Evolutionary conservation across 2,113 vertebrate genomes (phyloP).

Genomic region (Entosphenus tridentatus): DNA sequence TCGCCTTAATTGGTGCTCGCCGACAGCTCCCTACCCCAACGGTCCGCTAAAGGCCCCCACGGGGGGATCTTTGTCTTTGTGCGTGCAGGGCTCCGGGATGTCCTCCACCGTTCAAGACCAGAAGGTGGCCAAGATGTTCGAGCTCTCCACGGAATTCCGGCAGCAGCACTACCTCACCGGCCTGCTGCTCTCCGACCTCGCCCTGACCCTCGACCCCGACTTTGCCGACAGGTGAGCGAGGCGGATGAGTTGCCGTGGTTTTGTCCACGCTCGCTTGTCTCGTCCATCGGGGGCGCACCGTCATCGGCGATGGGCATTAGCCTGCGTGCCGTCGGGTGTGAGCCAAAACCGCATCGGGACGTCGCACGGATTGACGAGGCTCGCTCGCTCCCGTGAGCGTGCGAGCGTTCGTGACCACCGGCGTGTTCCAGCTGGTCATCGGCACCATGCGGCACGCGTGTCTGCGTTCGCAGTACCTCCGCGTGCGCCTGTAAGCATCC

Average conservation of each 20-base stretch:
- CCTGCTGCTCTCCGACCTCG: conserved; percentile 67
- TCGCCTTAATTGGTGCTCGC: no score
- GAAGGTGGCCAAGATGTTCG: conserved; percentile 98
- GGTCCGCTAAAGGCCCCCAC: no score
- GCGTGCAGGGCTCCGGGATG: conserved; percentile 73
- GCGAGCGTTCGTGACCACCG: no score
- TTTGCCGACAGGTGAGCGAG: conserved; percentile 55
- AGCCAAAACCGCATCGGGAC: no score
- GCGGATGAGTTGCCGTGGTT: background rate
- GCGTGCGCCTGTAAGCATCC: background rate
- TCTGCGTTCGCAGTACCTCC: background rate
- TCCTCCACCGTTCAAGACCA: conserved; percentile 90
- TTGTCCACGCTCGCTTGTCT: background rate
- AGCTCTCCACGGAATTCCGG: conserved; percentile 80
- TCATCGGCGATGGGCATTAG: no score
- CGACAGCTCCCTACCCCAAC: no score
- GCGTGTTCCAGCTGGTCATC: no score
- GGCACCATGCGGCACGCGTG: no score
- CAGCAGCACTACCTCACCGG: conserved; percentile 86
- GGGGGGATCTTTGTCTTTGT: no score
- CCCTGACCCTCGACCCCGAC: conserved; percentile 81
- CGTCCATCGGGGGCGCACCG: background rate
- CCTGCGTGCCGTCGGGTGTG: no score
- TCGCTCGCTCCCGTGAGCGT: no score
- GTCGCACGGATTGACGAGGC: no score